Evolutionary conservation across 1,140 invertebrate species (phyloP), one percentile per base, ranked within the genome.

Genomic region (Drosophila repleta): DNA sequence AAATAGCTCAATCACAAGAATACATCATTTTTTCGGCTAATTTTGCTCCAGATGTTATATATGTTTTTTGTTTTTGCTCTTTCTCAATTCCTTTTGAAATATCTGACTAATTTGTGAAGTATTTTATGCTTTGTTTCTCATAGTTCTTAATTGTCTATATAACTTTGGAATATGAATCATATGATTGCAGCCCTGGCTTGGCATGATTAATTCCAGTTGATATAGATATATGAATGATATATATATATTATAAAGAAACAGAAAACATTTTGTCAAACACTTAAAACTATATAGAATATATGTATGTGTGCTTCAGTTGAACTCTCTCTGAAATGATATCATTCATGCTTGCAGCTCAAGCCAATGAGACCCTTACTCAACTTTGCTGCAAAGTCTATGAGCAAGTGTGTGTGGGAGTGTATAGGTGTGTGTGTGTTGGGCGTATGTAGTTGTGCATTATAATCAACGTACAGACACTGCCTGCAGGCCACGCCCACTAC

Each of bases 321-420:
- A 49, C 39, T 51, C 45, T 10, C 39, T 21, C n/a, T n/a, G n/a
- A 13, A 41, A 67, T 67, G 64, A 67, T 41, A 58, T 66, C 53
- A 66, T 46, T 66, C 53, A 66, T 46, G 4, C 49, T 20, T 20
- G 17, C 15, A 37, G 51, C 32, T 37, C 0, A 13, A 53, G 4
- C 29, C 6, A 26, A 3, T 20, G n/a, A 46, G 37, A 10, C 43
- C 10, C 45, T 46, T 18, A 15, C 49, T 63, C 32, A 26, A 41
- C 35, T 51, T 51, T 13, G 39, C 7, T 29, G 18, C 46, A 15
- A 21, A 7, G 17, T 21, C 11, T 10, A n/a, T 17, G 7, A 4
- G 4, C 2, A 17, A 15, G 4, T 15, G 4, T 17, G 4, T 41
- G 4, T 41, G 4, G 15, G n/a, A 4, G n/a, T 17, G 39, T 41